These are phyloP conservation scores for Oryzias celebensis DNA, from an alignment of 2,113 vertebrate genomes.

Conservation along the genomic window DNA sequence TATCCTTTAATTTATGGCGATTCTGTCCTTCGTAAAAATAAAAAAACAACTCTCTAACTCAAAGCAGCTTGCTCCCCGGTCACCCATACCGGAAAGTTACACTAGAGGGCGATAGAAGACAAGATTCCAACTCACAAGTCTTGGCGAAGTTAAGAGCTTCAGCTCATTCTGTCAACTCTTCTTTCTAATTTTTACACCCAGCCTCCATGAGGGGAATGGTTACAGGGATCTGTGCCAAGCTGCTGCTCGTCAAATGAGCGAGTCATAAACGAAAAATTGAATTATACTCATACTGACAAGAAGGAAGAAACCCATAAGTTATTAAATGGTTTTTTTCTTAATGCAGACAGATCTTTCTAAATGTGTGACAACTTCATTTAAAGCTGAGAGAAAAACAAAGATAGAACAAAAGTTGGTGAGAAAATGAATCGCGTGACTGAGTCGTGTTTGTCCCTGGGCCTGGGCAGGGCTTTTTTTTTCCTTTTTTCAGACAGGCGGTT, in stretches of 20 bases:
- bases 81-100: slow-evolving; percentile 21
- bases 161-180: background rate
- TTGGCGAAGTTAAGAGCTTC: slow-evolving; percentile 15
- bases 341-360: background rate
- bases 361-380: background rate
- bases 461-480: slow-evolving; percentile 65
- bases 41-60: slow-evolving; percentile 50
- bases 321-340: too few species aligned
- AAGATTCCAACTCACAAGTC: slow-evolving; percentile 19
- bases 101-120: slow-evolving; percentile 76
- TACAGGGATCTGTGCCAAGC: slow-evolving; percentile 27
- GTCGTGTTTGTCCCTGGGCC: slow-evolving; percentile 72
- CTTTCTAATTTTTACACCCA: background rate
- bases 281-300: slow-evolving; percentile 29
- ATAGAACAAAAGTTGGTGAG: slow-evolving; percentile 50
- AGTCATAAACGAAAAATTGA: slow-evolving; percentile 24
- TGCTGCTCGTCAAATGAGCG: slow-evolving; percentile 38
- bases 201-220: slow-evolving; percentile 6
- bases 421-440: slow-evolving; percentile 72
- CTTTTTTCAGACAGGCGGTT: slow-evolving; percentile 70
- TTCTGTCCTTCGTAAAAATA: slow-evolving; percentile 61
- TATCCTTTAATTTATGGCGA: slow-evolving; percentile 66
- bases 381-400: slow-evolving; percentile 29
- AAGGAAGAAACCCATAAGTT: background rate
- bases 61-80: slow-evolving; percentile 46